Base-by-base conservation (phyloP, 2,888 invertebrate genomes). In the Pollenia angustigena region DNA sequence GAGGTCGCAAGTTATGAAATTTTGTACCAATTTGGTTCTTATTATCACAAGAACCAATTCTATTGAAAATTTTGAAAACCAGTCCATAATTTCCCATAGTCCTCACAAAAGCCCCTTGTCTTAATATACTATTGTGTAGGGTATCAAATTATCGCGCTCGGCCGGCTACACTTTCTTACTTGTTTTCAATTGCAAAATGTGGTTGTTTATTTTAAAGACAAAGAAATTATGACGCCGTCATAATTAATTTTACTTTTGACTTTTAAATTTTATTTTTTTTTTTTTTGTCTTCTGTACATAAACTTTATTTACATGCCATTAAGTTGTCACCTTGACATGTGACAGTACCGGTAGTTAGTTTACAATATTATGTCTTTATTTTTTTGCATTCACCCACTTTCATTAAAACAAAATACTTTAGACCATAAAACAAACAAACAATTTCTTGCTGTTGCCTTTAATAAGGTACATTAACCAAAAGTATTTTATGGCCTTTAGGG, bases 241-340 rank as follows among this genome's bases (percentile, higher is more conserved):
- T 72, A 83, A 74, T 56, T 60, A 44, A 69, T 85, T 74, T 74
- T 60, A 48, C 8, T 79, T 72, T 52, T 76, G 58, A 54, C 6
- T 32, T 32, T 32, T 32, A 32, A 23, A 40, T 66, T 78, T 44
- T 40, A 52, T 44, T 23, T 12, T 9, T 42, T 18, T n/a, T n/a
- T 56, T 44, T 1, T 32, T n/a, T 54, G 2, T 16, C 44, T 56
- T 44, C 50, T 46, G 32, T 18, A 14, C 10, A 1, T 54, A 46
- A 44, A 46, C 3, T 79, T 75, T 76, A 48, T 85, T 81, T 66
- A 81, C 72, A 60, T 85, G 83, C 74, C 83, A 78, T 69, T 74
- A 78, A 76, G 40, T 42, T 85, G 83, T 78, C 85, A 83, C 83
- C 83, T 80, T 83, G 78, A 81, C 81, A 78, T 74, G 66, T 83